Conservation (phyloP, 2,797 vertebrate genomes). For the Heterohyrax brucei region DNA sequence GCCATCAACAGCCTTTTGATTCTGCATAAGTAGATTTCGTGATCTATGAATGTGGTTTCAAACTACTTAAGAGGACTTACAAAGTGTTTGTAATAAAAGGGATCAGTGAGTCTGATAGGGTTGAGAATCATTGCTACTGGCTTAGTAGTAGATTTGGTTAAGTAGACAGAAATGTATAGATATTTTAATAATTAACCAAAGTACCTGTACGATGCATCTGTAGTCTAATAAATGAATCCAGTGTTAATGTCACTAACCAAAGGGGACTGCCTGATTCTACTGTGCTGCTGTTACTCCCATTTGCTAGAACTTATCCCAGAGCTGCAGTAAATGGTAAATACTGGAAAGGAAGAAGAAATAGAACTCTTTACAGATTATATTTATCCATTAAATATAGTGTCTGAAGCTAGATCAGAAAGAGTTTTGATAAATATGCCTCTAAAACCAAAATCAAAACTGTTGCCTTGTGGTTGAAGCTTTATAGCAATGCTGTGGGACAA, state of each 20-base stretch:
- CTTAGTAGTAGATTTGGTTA: neutral
- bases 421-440: neutral
- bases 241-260: neutral
- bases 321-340: conserved; percentile 27
- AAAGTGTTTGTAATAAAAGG: neutral
- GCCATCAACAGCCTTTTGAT: neutral
- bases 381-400: neutral
- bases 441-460: too few species aligned
- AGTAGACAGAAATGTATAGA: neutral
- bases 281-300: neutral
- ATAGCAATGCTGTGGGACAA: too few species aligned
- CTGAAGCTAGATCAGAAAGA: neutral
- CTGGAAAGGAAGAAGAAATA: conserved; percentile 5
- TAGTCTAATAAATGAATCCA: neutral
- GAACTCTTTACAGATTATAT: conserved; percentile 15
- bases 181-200: conserved; percentile 9
- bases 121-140: neutral
- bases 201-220: neutral
- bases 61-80: neutral
- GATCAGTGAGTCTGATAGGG: neutral
- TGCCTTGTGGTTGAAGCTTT: too few species aligned
- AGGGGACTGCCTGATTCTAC: neutral
- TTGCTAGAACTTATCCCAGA: conserved; percentile 7
- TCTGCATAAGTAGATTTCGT: neutral
- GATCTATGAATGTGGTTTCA: conserved; percentile 16